These are phyloP conservation scores for Pachycephus smyrnensis DNA, from an alignment of 2,888 invertebrate species.

Conservation along the genomic window DNA sequence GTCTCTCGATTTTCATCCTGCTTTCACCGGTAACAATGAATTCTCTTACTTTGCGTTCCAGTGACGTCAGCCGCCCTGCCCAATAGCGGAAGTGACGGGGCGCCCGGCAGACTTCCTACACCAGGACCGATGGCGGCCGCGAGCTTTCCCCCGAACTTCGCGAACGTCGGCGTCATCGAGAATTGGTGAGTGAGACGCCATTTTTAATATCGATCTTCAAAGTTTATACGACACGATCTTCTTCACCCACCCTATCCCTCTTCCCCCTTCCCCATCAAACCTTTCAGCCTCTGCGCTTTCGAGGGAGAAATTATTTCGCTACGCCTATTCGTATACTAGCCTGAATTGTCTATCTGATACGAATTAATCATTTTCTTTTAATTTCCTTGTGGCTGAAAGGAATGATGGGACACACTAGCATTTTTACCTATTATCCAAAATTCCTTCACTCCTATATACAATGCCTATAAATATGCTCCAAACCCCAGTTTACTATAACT, in stretches of 20 bases:
- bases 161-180: conserved; percentile 63
- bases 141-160: conserved; percentile 62
- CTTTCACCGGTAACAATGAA: conserved; percentile 12
- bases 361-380: too few relatives aligned
- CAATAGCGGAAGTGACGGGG: conserved; percentile 48
- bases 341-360: too few relatives aligned
- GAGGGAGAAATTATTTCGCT: too few relatives aligned
- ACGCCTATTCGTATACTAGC: too few relatives aligned
- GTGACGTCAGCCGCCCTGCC: conserved; percentile 36
- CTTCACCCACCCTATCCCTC: too few relatives aligned
- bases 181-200: conserved; percentile 57
- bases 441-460: too few relatives aligned
- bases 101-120: conserved; percentile 50
- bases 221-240: not conserved
- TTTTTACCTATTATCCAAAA: too few relatives aligned
- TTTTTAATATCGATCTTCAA: not conserved
- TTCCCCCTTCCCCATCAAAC: not conserved
- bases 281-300: too few relatives aligned
- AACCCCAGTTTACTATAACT: not conserved
- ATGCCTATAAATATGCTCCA: too few relatives aligned
- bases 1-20: not conserved
- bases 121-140: conserved; percentile 60
- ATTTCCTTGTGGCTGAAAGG: too few relatives aligned
- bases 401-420: too few relatives aligned
- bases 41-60: conserved; percentile 35